These are phyloP conservation scores for Gymnocypris eckloni DNA, from an alignment of 2,797 vertebrate species.

Conservation along the genomic window DNA sequence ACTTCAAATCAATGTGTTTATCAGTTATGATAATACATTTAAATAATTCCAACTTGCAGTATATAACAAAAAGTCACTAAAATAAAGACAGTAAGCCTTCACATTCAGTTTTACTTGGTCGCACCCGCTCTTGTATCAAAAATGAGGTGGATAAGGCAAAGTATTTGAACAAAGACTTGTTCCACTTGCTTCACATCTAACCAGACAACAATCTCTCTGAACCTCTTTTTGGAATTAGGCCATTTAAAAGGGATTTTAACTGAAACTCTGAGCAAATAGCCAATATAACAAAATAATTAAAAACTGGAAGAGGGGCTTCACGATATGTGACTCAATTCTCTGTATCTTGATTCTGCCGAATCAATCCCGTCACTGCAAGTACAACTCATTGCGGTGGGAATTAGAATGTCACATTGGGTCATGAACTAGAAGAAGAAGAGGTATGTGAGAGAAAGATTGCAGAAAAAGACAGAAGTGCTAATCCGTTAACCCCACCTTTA, in stretches of 20 bases:
- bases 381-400: constrained; percentile 31
- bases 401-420: constrained; percentile 44
- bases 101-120: not conserved
- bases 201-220: not conserved
- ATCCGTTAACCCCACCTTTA: constrained; percentile 43
- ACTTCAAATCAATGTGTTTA: not conserved
- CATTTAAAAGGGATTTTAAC: not conserved
- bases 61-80: not conserved
- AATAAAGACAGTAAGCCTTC: not conserved
- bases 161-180: not conserved
- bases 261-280: not conserved
- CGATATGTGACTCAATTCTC: constrained; percentile 34
- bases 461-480: constrained; percentile 12
- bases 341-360: constrained; percentile 28
- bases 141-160: not conserved
- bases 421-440: constrained; percentile 33
- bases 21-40: not conserved
- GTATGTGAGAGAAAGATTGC: constrained; percentile 14
- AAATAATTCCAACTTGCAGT: not conserved
- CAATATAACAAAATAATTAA: constrained; percentile 26
- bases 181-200: not conserved
- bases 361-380: constrained; percentile 27
- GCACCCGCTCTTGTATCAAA: not conserved
- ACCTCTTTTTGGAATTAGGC: not conserved
- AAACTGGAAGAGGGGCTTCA: not conserved